Percentiles rank a stretch among this genome's conserved stretches.
Conservation (phyloP, 2,797 vertebrate species). For the Trichosurus vulpecula region DNA sequence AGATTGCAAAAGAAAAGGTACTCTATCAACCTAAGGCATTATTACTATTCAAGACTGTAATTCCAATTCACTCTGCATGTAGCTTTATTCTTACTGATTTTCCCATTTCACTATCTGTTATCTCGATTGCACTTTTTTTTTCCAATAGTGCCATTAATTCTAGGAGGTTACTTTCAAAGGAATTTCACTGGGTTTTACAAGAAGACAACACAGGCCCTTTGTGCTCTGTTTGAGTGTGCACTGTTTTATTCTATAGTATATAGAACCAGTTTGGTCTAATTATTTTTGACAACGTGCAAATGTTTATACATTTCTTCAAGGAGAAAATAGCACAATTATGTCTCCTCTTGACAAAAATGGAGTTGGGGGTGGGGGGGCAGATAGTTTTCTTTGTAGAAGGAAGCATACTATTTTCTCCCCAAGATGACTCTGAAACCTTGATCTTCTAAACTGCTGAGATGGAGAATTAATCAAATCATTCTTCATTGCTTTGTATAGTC, state of each 20-base stretch:
- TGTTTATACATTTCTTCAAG: constrained; percentile 83
- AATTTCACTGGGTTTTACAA: constrained; percentile 70
- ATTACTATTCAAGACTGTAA: rapidly evolving
- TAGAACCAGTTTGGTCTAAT: constrained; percentile 83
- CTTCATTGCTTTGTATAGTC: constrained; percentile 38
- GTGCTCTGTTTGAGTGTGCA: constrained; percentile 77
- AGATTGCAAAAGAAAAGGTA: rapidly evolving
- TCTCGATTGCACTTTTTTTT: not conserved
- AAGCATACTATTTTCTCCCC: constrained; percentile 72
- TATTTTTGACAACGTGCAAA: constrained; percentile 85
- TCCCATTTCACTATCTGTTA: rapidly evolving
- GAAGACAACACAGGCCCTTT: constrained; percentile 77
- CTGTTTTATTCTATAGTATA: constrained; percentile 70
- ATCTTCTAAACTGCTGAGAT: constrained; percentile 67
- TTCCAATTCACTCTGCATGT: rapidly evolving
- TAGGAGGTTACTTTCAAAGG: constrained; percentile 72
- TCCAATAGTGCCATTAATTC: constrained; percentile 45
- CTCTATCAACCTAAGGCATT: rapidly evolving
- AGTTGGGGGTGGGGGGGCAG: not conserved
- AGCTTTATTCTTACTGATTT: too few species aligned
- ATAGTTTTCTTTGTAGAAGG: constrained; percentile 63
- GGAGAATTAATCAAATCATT: constrained; percentile 47
- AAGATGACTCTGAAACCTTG: constrained; percentile 67
- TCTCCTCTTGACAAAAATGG: constrained; percentile 76
- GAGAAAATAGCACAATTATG: constrained; percentile 74